A percentile compares a stretch with the other conserved stretches of the same genome.
These are phyloP conservation scores for Grus americana DNA, from an alignment of 2,113 vertebrate species.

Conservation along the genomic window DNA sequence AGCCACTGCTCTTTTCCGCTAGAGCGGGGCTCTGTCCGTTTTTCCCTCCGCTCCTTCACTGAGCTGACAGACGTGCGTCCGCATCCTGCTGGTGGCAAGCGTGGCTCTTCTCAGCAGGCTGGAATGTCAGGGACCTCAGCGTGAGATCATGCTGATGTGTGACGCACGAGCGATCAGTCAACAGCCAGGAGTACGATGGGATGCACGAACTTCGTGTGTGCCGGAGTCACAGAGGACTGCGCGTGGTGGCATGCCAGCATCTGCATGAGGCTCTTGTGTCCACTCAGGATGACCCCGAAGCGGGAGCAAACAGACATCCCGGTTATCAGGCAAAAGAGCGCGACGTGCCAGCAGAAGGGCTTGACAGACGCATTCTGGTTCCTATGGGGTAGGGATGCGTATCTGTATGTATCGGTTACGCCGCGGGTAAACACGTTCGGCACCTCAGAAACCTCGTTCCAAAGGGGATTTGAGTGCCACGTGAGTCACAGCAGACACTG, in stretches of 20 bases:
- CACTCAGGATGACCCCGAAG: background rate
- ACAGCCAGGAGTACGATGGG: background rate
- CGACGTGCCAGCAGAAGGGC: background rate
- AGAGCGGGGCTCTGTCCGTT: background rate
- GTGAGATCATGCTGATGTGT: background rate
- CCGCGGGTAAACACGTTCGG: background rate
- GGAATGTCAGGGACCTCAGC: background rate
- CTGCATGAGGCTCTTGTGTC: background rate
- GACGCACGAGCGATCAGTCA: background rate
- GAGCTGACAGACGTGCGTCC: rapidly evolving
- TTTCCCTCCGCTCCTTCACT: background rate
- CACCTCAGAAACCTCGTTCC: background rate
- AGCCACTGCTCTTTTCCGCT: background rate
- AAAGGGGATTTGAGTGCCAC: background rate
- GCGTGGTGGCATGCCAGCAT: rapidly evolving
- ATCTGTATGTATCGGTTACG: background rate
- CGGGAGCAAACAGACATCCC: background rate
- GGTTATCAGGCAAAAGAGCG: background rate
- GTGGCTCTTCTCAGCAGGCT: rapidly evolving
- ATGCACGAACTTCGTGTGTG: rapidly evolving
- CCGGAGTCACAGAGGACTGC: background rate
- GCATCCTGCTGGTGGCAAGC: rapidly evolving
- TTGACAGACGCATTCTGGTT: background rate
- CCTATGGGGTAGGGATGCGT: background rate
- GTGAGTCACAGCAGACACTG: background rate